Percentiles rank a stretch among this genome's conserved stretches.
Conservation (phyloP, 2,113 vertebrate species). For the Vimba vimba region DNA sequence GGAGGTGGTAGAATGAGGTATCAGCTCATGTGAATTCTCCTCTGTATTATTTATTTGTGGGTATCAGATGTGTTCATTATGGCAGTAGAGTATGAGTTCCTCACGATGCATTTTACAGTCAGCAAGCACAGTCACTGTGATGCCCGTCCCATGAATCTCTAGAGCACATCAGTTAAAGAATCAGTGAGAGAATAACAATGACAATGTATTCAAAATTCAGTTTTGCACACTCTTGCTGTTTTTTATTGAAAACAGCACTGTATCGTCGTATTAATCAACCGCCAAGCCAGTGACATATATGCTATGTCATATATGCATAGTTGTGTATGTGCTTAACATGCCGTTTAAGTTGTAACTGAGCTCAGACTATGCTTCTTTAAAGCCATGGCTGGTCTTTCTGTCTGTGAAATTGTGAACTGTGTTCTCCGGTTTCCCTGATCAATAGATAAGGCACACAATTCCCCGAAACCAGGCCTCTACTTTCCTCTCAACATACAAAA, state of each 20-base stretch:
- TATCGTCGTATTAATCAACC: background rate
- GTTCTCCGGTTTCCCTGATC: constrained; percentile 54
- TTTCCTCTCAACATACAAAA: constrained; percentile 45
- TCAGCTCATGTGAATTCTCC: background rate
- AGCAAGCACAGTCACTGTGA: background rate
- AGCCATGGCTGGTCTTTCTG: constrained; percentile 35
- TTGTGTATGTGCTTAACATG: constrained; percentile 20
- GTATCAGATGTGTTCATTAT: constrained; percentile 21
- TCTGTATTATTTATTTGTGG: background rate
- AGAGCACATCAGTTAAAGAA: constrained; percentile 24
- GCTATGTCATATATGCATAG: background rate
- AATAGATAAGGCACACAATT: constrained; percentile 48
- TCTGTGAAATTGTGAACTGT: constrained; percentile 29
- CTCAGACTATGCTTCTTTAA: constrained; percentile 21
- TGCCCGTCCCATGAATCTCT: background rate
- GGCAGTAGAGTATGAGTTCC: constrained; percentile 26
- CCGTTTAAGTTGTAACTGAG: constrained; percentile 38
- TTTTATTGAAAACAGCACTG: background rate
- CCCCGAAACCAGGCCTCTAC: constrained; percentile 39
- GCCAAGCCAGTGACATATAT: background rate
- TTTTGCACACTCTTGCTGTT: too few species aligned
- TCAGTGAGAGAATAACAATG: constrained; percentile 9
- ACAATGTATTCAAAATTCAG: background rate
- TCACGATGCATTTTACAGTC: background rate
- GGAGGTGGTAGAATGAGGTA: constrained; percentile 13